Conservation (phyloP, 2,113 vertebrate genomes). For the Hippopotamus amphibius region DNA sequence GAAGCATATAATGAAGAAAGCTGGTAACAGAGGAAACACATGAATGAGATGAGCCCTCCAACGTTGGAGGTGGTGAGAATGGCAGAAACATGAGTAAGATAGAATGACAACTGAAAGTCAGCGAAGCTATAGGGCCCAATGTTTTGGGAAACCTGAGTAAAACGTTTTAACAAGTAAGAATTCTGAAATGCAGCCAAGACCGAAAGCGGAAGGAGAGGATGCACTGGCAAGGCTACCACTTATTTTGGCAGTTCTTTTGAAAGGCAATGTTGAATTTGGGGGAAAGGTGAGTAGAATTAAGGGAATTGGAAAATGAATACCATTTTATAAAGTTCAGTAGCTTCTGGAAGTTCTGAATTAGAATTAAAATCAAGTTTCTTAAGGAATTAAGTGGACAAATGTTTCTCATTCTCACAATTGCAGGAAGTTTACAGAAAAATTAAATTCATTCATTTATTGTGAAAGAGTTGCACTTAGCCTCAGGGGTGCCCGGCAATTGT, state of each 20-base stretch:
- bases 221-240: accelerated
- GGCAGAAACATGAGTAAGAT: background rate
- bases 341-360: background rate
- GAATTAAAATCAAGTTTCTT: conserved; percentile 32
- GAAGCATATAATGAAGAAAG: background rate
- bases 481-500: background rate
- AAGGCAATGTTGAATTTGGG: background rate
- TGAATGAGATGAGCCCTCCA: background rate
- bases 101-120: background rate
- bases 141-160: background rate
- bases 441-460: background rate
- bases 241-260: background rate
- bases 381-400: background rate
- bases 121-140: background rate
- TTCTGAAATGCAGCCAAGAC: background rate
- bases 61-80: background rate
- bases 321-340: background rate
- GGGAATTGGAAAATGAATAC: background rate
- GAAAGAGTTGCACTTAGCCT: background rate
- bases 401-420: background rate
- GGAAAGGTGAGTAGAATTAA: background rate
- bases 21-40: background rate
- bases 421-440: background rate
- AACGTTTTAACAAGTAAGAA: background rate
- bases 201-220: background rate